Base-by-base conservation (phyloP, 2,113 vertebrate species). In the Otis tarda region DNA sequence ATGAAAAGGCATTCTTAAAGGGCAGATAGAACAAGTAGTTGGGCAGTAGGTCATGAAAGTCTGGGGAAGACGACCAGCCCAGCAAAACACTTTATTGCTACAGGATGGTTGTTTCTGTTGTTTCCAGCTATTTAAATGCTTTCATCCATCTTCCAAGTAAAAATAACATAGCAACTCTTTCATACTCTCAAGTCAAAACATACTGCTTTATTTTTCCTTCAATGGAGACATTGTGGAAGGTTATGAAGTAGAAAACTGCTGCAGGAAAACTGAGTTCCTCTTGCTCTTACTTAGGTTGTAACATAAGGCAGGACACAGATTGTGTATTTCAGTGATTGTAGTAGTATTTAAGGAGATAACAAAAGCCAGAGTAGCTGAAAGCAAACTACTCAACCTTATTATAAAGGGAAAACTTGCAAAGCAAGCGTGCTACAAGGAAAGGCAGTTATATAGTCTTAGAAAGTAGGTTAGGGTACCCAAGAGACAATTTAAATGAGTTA, bases 401-500 rank as follows among this genome's bases (percentile, higher is more conserved):
- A 55, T 65, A 84, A 84, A 84, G 87, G 55, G 47, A 71, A 95
- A 95, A 63, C 31, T 67, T 80, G 53, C 75, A 89, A 89, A 94
- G 86, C 64, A 80, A 97, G 56, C 0, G 1, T 94, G 85, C 67
- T 75, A 56, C n/a, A 64, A 90, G 83, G 80, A 71, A 89, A 85
- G 56, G 76, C 77, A 77, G 60, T 85, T 68, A n/a, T 74, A 71
- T 16, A 63, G 77, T 82, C 70, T 95, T 80, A 81, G 70, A 95
- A 97, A 97, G 87, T 95, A 96, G 97, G 95, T 97, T 95, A 95
- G 70, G 33, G 74, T 87, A 88, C 97, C 87, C 90, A 63, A 87
- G 87, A 88, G 96, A 93, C 37, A 28, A 71, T 55, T 75, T 79
- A 92, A 98, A 97, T 74, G 79, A 95, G 87, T 74, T 94, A 84